Base-by-base conservation (phyloP, 2,888 invertebrate genomes). In the Acleris holmiana region DNA sequence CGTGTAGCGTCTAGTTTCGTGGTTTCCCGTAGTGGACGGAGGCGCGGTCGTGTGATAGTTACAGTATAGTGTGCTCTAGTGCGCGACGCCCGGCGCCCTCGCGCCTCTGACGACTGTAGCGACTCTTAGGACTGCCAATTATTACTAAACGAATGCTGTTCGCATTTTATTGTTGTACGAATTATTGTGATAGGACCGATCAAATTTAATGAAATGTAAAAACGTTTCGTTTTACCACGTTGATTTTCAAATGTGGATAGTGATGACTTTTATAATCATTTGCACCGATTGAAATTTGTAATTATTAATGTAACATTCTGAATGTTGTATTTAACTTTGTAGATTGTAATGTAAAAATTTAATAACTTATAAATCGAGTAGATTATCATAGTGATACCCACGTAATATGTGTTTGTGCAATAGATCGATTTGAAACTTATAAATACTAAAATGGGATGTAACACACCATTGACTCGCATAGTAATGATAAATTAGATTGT, bases 251-350 rank as follows among this genome's bases (percentile, higher is more conserved):
- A 79, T 78, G 82, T 80, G 84, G 79, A 80, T 78, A 77, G 76
- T 76, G 75, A 73, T 76, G 84, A 74, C 72, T 88, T 88, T 89
- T 89, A 82, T 88, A 89, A 89, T 89, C 80, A 78, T 89, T 89
- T 88, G 91, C 89, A 90, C 89, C 80, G 78, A 88, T 86, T 88
- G 82, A 83, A 85, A 88, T 89, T 90, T 91, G 90, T 91, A 90
- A 91, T 88, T 88, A 91, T 85, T 83, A 85, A 88, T 84, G 82
- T 91, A 85, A 86, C 81, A 79, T 89, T 91, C 90, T 90, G 88
- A 82, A 90, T 91, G 91, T 91, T 85, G 90, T 91, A 89, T 89
- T 89, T 89, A 89, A 89, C 84, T 87, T 82, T 83, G 84, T 88
- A 87, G 88, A 84, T 77, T 82, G 80, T 88, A 88, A 86, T 91